A percentile compares a stretch with the other conserved stretches of the same genome.
These are phyloP conservation scores for Chymomyza procnemis DNA, from an alignment of 2,888 invertebrate genomes.

Conservation along the genomic window DNA sequence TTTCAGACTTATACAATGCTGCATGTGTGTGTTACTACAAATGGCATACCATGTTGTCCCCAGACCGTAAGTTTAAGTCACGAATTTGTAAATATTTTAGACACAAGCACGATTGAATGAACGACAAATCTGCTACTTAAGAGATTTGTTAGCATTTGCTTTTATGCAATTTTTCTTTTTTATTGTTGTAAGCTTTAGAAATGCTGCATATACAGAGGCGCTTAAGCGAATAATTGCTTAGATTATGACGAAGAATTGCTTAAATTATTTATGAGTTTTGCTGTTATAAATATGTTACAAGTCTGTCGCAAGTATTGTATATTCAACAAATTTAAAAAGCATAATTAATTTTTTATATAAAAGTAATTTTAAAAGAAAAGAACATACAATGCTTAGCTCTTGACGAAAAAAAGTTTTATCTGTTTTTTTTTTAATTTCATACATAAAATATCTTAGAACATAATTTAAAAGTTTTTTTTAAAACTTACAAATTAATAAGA, in stretches of 20 bases:
- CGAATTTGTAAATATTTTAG: not conserved
- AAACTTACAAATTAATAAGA: too few species aligned
- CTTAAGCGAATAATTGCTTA: not conserved
- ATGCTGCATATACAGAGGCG: conserved; percentile 30
- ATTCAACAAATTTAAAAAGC: too few species aligned
- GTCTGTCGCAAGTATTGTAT: too few species aligned
- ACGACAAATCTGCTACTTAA: not conserved
- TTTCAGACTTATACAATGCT: conserved; percentile 93
- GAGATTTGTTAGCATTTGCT: not conserved
- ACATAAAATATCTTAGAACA: too few species aligned
- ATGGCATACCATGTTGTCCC: conserved; percentile 91
- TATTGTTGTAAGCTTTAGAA: not conserved
- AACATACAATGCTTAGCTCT: too few species aligned
- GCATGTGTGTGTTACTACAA: conserved; percentile 91
- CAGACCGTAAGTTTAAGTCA: conserved; percentile 83
- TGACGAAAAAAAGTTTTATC: too few species aligned
- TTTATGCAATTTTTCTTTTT: conserved; percentile 9
- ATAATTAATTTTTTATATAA: too few species aligned
- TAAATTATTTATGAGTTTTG: not conserved
- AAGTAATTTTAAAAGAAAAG: too few species aligned
- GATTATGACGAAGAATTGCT: not conserved
- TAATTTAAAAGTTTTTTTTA: too few species aligned
- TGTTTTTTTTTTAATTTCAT: too few species aligned
- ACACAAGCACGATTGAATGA: not conserved
- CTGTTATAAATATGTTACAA: not conserved